phyloP scores from a whole-genome alignment of 2,888 invertebrate species.

The Cephalotes varians region DNA sequence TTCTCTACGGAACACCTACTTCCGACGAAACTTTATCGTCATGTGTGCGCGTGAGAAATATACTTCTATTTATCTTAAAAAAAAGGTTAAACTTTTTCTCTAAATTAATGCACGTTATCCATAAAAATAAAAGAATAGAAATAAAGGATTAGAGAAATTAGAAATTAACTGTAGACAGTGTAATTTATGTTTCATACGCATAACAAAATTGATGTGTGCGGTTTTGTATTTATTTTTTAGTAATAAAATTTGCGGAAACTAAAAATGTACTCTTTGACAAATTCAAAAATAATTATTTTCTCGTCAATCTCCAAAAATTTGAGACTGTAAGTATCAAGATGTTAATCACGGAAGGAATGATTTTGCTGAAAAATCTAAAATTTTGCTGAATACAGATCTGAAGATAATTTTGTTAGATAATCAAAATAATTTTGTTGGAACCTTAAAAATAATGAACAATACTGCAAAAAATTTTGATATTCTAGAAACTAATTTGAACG shows the following conservation, averaged over 20 bases:
- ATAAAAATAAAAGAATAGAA: neutral
- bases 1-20: neutral
- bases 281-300: neutral
- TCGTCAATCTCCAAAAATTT: neutral
- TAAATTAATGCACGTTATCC: neutral
- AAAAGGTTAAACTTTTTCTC: neutral
- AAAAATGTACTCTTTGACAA: neutral
- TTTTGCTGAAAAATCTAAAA: too few relatives aligned
- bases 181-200: neutral
- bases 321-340: neutral
- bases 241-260: too few relatives aligned
- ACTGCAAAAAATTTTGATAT: too few relatives aligned
- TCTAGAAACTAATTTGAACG: too few relatives aligned
- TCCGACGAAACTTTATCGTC: neutral
- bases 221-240: neutral
- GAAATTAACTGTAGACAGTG: neutral
- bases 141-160: neutral
- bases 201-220: neutral
- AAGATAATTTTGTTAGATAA: too few relatives aligned
- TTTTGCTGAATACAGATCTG: too few relatives aligned
- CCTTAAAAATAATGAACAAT: too few relatives aligned
- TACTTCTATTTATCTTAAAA: neutral
- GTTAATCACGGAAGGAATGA: too few relatives aligned
- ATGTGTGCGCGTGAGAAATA: neutral
- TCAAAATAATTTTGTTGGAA: too few relatives aligned